phyloP scores from a whole-genome alignment of 2,888 invertebrate species.

The Hypomecis atomaria region DNA sequence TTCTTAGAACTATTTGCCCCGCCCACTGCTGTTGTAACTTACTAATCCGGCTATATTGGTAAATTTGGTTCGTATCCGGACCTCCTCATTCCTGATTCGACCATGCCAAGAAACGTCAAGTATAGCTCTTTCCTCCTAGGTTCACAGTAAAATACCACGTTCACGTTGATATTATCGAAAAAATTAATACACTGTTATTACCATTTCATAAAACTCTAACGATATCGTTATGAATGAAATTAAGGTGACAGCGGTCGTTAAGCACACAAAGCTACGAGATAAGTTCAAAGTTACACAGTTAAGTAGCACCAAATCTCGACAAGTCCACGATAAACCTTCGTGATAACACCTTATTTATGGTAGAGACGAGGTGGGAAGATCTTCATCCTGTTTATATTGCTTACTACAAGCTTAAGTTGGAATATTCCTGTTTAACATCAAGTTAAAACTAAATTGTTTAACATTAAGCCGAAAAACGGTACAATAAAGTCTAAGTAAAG shows the following conservation, averaged over 20 bases:
- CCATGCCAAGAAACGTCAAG: too few species aligned
- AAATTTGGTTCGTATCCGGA: too few species aligned
- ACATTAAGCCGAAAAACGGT: too few species aligned
- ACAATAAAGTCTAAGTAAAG: too few species aligned
- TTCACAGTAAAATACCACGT: too few species aligned
- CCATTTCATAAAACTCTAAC: not conserved
- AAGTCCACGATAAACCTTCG: slow-evolving; percentile 29
- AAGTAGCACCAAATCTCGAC: slow-evolving; percentile 33
- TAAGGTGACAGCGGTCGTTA: slow-evolving; percentile 6
- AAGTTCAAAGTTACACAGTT: slow-evolving; percentile 30
- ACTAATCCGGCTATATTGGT: too few species aligned
- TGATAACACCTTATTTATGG: slow-evolving; percentile 48
- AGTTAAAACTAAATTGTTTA: too few species aligned
- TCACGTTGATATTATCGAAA: too few species aligned
- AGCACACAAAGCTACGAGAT: slow-evolving; percentile 18
- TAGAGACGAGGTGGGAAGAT: slow-evolving; percentile 25
- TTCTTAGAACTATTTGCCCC: too few species aligned
- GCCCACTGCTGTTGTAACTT: too few species aligned
- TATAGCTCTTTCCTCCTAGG: too few species aligned
- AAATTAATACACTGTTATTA: not conserved
- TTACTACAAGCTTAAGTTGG: not conserved
- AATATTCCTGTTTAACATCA: not conserved
- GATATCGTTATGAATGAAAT: slow-evolving; percentile 1
- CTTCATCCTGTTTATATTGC: slow-evolving; percentile 40
- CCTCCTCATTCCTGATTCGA: too few species aligned